A percentile compares a stretch with the other conserved stretches of the same genome.
These are phyloP conservation scores for Spilarctia lutea DNA, from an alignment of 2,888 invertebrate species.

Conservation along the genomic window DNA sequence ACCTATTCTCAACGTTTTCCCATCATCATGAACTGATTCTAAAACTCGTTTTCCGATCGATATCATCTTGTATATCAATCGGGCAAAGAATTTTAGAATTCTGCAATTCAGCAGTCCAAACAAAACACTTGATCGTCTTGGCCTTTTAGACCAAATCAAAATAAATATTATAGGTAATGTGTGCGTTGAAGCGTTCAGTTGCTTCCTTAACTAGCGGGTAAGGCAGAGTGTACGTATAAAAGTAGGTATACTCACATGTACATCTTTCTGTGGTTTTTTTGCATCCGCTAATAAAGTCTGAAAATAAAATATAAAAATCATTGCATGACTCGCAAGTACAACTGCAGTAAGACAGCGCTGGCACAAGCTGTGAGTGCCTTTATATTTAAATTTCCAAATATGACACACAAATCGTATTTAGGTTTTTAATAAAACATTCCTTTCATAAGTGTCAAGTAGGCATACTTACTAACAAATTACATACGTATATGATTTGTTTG, in stretches of 20 bases:
- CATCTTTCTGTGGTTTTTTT: constrained; percentile 95
- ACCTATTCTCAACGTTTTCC: not conserved
- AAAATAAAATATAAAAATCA: constrained; percentile 55
- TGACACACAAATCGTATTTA: not conserved
- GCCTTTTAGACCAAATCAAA: not conserved
- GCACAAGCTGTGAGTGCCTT: not conserved
- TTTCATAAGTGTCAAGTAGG: not conserved
- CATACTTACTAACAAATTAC: too few relatives aligned
- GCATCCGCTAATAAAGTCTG: constrained; percentile 93
- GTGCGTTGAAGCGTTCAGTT: not conserved
- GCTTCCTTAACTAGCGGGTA: not conserved
- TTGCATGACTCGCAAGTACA: not conserved
- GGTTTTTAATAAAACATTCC: not conserved
- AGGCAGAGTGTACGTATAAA: not conserved
- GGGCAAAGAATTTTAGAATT: not conserved
- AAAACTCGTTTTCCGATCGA: too few relatives aligned
- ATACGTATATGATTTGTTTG: not conserved
- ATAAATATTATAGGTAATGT: not conserved
- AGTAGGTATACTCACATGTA: constrained; percentile 89
- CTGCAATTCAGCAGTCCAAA: not conserved
- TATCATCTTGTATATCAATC: not conserved
- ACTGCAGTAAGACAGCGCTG: not conserved
- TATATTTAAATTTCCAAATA: not conserved
- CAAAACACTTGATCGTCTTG: not conserved
- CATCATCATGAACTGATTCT: too few relatives aligned